Conservation (phyloP, 2,797 vertebrate species). For the Galagoides demidoff region DNA sequence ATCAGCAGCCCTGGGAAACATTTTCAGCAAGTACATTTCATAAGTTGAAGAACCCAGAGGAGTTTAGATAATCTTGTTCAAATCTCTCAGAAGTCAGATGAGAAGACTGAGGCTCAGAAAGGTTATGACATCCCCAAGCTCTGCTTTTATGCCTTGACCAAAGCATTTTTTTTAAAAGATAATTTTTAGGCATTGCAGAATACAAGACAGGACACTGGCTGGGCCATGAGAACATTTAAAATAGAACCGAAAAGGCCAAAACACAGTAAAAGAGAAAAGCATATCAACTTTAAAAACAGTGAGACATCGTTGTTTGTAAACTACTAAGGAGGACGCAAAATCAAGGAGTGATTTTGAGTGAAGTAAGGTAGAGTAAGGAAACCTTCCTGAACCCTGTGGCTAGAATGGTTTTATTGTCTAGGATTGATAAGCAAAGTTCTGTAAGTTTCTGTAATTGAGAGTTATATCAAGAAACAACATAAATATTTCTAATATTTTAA, state of each 20-base stretch:
- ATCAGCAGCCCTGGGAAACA: not conserved
- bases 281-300: not conserved
- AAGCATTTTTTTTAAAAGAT: not conserved
- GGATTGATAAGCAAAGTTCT: conserved; percentile 42
- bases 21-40: not conserved
- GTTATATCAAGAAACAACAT: not conserved
- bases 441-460: conserved; percentile 14
- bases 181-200: not conserved
- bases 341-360: not conserved
- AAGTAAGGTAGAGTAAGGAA: not conserved
- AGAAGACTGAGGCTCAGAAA: not conserved
- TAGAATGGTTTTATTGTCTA: conserved; percentile 25
- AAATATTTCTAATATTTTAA: not conserved
- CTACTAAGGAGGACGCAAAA: not conserved
- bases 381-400: not conserved
- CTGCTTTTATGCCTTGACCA: not conserved
- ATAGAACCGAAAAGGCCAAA: not conserved
- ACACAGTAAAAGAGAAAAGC: not conserved
- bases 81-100: not conserved
- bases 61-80: not conserved
- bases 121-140: not conserved
- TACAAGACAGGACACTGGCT: not conserved
- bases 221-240: not conserved
- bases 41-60: not conserved
- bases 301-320: not conserved